Evolutionary conservation across 2,113 vertebrate species (phyloP).

Genomic region (Cathartes aura): DNA sequence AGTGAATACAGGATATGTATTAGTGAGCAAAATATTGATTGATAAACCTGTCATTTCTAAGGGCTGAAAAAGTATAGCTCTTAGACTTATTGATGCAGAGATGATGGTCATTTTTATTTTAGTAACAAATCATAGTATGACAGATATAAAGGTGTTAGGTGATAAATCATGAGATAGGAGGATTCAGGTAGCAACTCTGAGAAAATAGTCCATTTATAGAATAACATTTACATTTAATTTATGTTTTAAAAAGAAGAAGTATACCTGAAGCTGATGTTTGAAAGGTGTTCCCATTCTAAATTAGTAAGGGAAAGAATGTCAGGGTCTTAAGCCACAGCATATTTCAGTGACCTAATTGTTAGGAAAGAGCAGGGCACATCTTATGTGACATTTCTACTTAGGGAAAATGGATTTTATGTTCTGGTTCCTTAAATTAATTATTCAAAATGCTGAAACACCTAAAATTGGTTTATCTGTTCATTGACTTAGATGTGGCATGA

Average conservation of each 20-base stretch:
- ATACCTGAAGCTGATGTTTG: not conserved
- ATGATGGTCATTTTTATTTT: constrained; percentile 32
- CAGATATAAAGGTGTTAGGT: not conserved
- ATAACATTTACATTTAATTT: not conserved
- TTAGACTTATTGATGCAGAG: constrained; percentile 1
- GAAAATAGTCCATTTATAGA: not conserved
- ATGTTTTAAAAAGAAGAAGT: not conserved
- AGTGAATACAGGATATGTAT: not conserved
- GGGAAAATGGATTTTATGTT: constrained; percentile 1
- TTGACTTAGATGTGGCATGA: not conserved
- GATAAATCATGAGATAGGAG: not conserved
- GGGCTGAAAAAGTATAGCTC: not conserved
- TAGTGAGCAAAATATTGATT: constrained; percentile 26
- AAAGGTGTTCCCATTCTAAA: not conserved
- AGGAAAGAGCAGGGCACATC: not conserved
- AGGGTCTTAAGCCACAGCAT: not conserved
- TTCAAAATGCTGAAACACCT: not conserved
- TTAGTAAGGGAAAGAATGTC: not conserved
- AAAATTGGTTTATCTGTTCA: not conserved
- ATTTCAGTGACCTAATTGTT: not conserved
- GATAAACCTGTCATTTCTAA: constrained; percentile 15
- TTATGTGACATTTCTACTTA: not conserved
- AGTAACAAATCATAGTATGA: not conserved
- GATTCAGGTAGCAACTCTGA: not conserved
- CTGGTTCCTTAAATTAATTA: constrained; percentile 9